phyloP scores from a whole-genome alignment of 1,140 invertebrate species.

The Sipha flava region DNA sequence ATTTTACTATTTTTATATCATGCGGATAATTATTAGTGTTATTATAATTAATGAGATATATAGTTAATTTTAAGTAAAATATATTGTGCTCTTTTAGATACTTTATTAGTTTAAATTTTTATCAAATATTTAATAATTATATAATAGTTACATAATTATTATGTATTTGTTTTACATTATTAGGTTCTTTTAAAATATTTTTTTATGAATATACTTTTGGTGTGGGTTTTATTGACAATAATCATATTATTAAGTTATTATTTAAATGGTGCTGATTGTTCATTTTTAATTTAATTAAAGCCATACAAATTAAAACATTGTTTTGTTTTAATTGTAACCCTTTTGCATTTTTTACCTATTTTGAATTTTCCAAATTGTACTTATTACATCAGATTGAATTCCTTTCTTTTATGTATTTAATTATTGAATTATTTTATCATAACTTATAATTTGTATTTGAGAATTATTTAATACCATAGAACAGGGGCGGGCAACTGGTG shows the following conservation, averaged over 20 bases:
- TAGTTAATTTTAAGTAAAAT: not conserved
- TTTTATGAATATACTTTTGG: not conserved
- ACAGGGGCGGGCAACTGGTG: no score
- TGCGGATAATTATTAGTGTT: not conserved
- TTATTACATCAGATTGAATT: no score
- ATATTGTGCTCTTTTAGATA: not conserved
- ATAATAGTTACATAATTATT: not conserved
- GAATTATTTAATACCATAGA: no score
- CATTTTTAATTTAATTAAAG: not conserved
- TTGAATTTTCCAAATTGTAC: no score
- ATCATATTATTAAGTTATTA: not conserved
- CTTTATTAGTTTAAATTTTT: not conserved
- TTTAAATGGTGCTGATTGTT: not conserved
- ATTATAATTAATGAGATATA: not conserved
- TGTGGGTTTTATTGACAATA: conserved; percentile 1
- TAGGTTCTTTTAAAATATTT: not conserved
- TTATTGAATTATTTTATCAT: no score
- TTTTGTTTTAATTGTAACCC: not conserved
- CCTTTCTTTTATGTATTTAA: no score
- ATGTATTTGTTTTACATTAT: not conserved
- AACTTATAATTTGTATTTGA: no score
- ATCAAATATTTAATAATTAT: not conserved
- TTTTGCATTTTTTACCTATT: no score
- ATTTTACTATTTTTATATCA: not conserved
- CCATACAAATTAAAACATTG: not conserved